Percentiles rank a stretch among this genome's conserved stretches.
Evolutionary conservation across 64 coral and sea anemone genomes (phyloP).

Genomic region (Montipora capricornis): DNA sequence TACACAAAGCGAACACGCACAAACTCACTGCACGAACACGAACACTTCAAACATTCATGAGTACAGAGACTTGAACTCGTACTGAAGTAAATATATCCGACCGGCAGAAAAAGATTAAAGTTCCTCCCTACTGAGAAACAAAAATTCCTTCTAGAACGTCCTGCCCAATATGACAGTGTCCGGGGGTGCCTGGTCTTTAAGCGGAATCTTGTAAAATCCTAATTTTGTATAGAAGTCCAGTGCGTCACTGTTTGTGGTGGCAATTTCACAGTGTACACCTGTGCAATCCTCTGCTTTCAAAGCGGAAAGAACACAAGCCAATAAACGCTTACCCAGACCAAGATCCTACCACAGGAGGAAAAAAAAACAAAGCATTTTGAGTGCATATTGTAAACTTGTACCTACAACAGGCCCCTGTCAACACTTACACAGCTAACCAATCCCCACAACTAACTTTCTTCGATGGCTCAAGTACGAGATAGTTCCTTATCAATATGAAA

Average conservation of each 20-base stretch:
- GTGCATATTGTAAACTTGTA: too few species aligned
- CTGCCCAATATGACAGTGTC: slow-evolving; percentile 60
- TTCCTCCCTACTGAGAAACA: not conserved
- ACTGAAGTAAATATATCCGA: too few species aligned
- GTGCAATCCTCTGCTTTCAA: slow-evolving; percentile 93
- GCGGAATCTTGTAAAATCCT: slow-evolving; percentile 84
- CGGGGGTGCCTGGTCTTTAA: slow-evolving; percentile 42
- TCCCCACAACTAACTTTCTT: too few species aligned
- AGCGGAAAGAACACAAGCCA: slow-evolving; percentile 92
- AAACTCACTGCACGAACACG: too few species aligned
- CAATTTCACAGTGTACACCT: slow-evolving; percentile 91
- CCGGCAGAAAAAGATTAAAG: not conserved
- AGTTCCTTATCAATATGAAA: too few species aligned
- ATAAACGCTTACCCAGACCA: slow-evolving; percentile 83
- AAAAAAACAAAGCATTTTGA: too few species aligned
- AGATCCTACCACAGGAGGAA: slow-evolving; percentile 50
- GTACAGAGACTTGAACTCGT: too few species aligned
- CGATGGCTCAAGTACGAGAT: too few species aligned
- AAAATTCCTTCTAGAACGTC: slow-evolving; percentile 40
- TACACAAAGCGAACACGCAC: too few species aligned
- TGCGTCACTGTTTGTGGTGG: slow-evolving; percentile 76
- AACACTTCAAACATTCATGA: too few species aligned
- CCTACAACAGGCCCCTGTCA: too few species aligned
- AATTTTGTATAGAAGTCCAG: slow-evolving; percentile 92
- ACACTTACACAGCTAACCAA: too few species aligned